Percentiles rank a stretch among this genome's conserved stretches.
phyloP scores from a whole-genome alignment of 2,888 invertebrate species.

The Ceramica pisi region DNA sequence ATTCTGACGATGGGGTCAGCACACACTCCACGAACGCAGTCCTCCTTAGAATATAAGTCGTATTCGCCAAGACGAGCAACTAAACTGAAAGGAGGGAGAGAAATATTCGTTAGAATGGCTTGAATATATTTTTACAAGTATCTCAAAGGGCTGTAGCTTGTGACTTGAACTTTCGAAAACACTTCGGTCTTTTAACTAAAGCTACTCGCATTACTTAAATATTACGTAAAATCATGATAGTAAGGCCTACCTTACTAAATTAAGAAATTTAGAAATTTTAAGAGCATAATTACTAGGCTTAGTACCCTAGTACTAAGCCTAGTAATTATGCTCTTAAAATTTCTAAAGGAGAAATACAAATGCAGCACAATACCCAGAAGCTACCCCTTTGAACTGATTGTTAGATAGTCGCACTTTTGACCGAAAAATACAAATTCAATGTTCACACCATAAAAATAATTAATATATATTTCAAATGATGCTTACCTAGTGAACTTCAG shows the following conservation, averaged over 20 bases:
- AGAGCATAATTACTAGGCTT: no score
- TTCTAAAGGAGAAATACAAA: no score
- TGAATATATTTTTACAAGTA: neutral
- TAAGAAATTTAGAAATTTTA: no score
- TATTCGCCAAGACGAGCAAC: constrained; percentile 79
- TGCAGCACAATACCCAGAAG: no score
- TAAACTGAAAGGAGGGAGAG: constrained; percentile 62
- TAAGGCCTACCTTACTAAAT: no score
- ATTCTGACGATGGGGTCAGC: constrained; percentile 62
- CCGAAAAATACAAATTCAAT: neutral
- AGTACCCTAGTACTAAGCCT: no score
- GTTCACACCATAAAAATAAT: no score
- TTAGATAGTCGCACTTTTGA: neutral
- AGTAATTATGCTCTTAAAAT: no score
- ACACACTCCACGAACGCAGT: constrained; percentile 71
- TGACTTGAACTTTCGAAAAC: neutral
- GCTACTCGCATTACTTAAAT: neutral
- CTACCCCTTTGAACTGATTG: no score
- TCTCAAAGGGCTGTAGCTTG: no score
- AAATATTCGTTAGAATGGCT: constrained; percentile 8
- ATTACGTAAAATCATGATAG: no score
- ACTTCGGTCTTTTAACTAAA: no score
- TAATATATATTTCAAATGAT: neutral
- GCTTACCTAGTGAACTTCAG: constrained; percentile 70
- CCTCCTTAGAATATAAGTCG: constrained; percentile 69